Evolutionary conservation across 2,113 vertebrate genomes (phyloP).

Genomic region (Leptobrachium ailaonicum): DNA sequence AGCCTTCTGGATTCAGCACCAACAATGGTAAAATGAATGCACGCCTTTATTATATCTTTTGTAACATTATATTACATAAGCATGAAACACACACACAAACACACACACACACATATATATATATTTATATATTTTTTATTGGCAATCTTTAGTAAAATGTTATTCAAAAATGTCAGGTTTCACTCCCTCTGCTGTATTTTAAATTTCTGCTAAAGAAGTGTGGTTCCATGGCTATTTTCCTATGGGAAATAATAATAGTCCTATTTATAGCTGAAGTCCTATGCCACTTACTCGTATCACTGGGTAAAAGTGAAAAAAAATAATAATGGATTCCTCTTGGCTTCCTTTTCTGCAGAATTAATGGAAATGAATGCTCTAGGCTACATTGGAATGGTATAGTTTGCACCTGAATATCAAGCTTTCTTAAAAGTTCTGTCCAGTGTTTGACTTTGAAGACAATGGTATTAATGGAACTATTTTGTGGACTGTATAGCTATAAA

Average conservation of each 20-base stretch:
- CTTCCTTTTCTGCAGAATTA: conserved; percentile 60
- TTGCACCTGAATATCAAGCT: conserved; percentile 42
- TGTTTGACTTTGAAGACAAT: conserved; percentile 55
- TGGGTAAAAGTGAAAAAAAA: conserved; percentile 51
- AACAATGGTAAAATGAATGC: background rate
- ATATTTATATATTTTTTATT: background rate
- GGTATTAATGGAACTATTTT: background rate
- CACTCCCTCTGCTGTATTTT: conserved; percentile 23
- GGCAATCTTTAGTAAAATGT: conserved; percentile 7
- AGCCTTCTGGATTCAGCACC: too few species aligned
- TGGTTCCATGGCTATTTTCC: conserved; percentile 39
- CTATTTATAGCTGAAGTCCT: conserved; percentile 51
- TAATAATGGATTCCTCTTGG: conserved; percentile 48
- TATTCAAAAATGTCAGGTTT: conserved; percentile 24
- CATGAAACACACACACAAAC: background rate
- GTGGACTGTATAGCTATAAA: conserved; percentile 16
- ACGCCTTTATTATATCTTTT: background rate
- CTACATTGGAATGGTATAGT: conserved; percentile 49
- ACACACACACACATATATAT: background rate
- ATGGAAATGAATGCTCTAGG: conserved; percentile 58
- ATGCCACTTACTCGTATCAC: conserved; percentile 53
- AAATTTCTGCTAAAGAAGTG: conserved; percentile 33
- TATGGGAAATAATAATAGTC: conserved; percentile 51
- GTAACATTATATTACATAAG: background rate
- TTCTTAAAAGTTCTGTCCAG: conserved; percentile 60